Base-by-base conservation (phyloP, 1,140 invertebrate genomes). In the Bombus haemorrhoidalis region DNA sequence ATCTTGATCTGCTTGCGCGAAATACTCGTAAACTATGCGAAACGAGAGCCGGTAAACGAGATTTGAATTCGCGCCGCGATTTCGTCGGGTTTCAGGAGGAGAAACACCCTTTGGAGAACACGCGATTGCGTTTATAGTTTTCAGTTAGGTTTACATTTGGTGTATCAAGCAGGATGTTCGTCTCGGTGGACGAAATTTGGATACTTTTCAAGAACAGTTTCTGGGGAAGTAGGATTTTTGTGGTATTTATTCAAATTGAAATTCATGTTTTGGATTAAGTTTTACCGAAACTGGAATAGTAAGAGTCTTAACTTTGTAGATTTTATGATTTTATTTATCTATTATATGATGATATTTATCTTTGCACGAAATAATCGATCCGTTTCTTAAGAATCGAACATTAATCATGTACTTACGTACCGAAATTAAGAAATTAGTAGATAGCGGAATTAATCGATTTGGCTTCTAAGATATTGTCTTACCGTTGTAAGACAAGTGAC, bases 1-100 rank as follows among this genome's bases (percentile, higher is more conserved):
- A 83, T 83, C 73, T 87, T 77, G 88, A 87, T 85, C 80, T 73
- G 62, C 39, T 74, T 15, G 39, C 28, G 59, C 25, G 68, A 43
- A 53, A 47, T 85, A 72, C 43, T 83, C 68, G 84, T 82, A 53
- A 87, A 81, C 64, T 71, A 25, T 43, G 66, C 32, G 69, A 72
- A 84, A 84, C 59, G 77, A 68, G 77, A 34, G 32, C 22, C 34
- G 41, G 62, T 47, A 66, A 79, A 66, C 62, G 10, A 9, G 39
- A 18, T 3, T 78, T 41, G 15, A 28, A 39, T 59, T 59, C 75
- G 37, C 53, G 32, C 22, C 37, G 15, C 41, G 41, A 25, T 39
- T 37, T 9, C 15, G n/a, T 71, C 66, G 25, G 34, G 12, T n/a
- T 53, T 74, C 32, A 22, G n/a, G 9, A 43, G 43, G 1, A 22